Percentiles rank a stretch among this genome's conserved stretches.
phyloP scores from a whole-genome alignment of 2,797 vertebrate species.

The Amblyraja radiata region DNA sequence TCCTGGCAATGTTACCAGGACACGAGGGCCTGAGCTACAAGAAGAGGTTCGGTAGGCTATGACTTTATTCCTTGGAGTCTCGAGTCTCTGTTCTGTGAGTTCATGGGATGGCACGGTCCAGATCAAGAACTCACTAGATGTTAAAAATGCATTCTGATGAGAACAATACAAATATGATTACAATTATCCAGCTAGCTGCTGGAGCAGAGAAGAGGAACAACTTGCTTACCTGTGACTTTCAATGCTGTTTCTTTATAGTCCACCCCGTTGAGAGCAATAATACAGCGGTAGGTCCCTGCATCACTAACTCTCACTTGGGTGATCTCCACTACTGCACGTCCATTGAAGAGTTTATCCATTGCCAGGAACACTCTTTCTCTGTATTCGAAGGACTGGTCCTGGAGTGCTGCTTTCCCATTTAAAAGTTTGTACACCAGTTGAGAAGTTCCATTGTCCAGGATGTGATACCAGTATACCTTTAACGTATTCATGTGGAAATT shows the following conservation, averaged over 20 bases:
- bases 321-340: conserved; percentile 66
- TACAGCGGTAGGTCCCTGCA: conserved; percentile 69
- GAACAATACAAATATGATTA: not conserved
- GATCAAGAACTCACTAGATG: not conserved
- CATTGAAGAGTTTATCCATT: conserved; percentile 58
- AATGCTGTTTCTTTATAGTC: conserved; percentile 73
- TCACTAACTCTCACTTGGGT: conserved; percentile 65
- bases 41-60: too few species aligned
- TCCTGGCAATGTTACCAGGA: too few species aligned
- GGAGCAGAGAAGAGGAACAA: not conserved
- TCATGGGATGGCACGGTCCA: not conserved
- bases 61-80: too few species aligned
- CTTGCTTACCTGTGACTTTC: conserved; percentile 65
- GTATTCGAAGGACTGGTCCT: conserved; percentile 53
- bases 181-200: not conserved
- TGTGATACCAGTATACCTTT: conserved; percentile 62
- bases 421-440: conserved; percentile 58
- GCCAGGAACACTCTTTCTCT: conserved; percentile 57
- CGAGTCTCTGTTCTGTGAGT: not conserved
- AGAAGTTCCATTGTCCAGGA: fast-evolving
- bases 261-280: conserved; percentile 59
- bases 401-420: conserved; percentile 47
- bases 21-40: too few species aligned
- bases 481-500: conserved; percentile 46
- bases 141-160: not conserved